Base-by-base conservation (phyloP, 2,797 vertebrate species). In the Trachurus trachurus region DNA sequence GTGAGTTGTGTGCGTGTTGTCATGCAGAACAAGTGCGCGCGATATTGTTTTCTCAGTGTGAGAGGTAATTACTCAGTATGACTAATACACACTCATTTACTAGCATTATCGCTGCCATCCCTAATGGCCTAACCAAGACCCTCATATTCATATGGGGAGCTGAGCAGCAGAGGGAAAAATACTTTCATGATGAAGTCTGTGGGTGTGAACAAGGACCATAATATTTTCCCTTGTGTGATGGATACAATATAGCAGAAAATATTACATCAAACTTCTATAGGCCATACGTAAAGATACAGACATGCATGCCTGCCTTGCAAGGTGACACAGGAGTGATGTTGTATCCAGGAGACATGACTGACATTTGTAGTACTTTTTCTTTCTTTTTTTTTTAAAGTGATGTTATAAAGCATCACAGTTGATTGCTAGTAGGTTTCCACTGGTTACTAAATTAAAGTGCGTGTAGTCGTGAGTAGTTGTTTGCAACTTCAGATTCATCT, bases 11-110 rank as follows among this genome's bases (percentile, higher is more conserved):
- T 77, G 78, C 3, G 52, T 67, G 86, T 89, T 83, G 80, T 84
- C 88, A 89, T 88, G 89, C 86, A 85, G 71, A 89, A 90, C 62
- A 82, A 67, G 73, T 80, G 76, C 84, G 82, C 87, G 82, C 76
- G 87, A 88, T 88, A 82, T 87, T 90, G 87, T 93, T 87, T 88
- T 90, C 82, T 85, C 83, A 74, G 86, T 87, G 76, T 88, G 88
- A 86, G 82, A 82, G 80, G 82, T 91, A 89, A 93, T 94, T 91
- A 91, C 87, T 93, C 89, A 85, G 81, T 87, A 84, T 92, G 93
- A 93, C 82, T 90, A 90, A 90, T 87, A 88, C 80, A 80, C 76
- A 90, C 84, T 83, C 83, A 78, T 92, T 90, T 92, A 81, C 49
- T 67, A 70, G 77, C 73, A 87, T 88, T 86, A 93, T 88, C 86